phyloP scores from a whole-genome alignment of 2,888 invertebrate species.

The Philopedon plagiatum region DNA sequence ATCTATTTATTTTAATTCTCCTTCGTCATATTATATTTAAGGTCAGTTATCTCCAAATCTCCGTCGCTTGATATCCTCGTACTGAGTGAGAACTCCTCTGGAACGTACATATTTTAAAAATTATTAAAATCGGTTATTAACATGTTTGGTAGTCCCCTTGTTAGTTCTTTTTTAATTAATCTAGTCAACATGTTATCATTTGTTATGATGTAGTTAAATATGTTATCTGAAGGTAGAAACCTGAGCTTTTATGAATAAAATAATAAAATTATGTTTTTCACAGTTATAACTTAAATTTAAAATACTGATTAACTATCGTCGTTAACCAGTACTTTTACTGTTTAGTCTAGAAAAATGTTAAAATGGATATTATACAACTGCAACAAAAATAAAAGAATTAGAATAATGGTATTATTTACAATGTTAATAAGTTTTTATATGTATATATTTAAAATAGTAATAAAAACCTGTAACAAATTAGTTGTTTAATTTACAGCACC shows the following conservation, averaged over 20 bases:
- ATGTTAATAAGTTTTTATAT: conserved; percentile 15
- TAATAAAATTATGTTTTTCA: neutral
- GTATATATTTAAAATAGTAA: conserved; percentile 9
- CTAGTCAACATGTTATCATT: neutral
- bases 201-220: neutral
- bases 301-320: neutral
- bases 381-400: neutral
- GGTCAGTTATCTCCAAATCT: too few relatives aligned
- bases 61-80: too few relatives aligned
- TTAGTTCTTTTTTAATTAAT: too few relatives aligned
- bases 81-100: too few relatives aligned
- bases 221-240: neutral
- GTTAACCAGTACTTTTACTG: neutral
- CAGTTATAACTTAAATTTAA: neutral
- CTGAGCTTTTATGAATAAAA: neutral
- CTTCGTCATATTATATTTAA: too few relatives aligned
- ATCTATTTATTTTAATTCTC: too few relatives aligned
- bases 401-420: conserved; percentile 14
- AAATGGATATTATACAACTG: neutral
- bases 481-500: neutral
- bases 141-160: too few relatives aligned
- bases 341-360: neutral
- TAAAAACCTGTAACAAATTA: neutral
- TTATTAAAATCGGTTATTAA: too few relatives aligned
- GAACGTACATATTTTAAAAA: too few relatives aligned